Percentiles rank a stretch among this genome's conserved stretches.
phyloP scores from a whole-genome alignment of 64 coral and sea anemone genomes.

The Stichodactyla mertensii region DNA sequence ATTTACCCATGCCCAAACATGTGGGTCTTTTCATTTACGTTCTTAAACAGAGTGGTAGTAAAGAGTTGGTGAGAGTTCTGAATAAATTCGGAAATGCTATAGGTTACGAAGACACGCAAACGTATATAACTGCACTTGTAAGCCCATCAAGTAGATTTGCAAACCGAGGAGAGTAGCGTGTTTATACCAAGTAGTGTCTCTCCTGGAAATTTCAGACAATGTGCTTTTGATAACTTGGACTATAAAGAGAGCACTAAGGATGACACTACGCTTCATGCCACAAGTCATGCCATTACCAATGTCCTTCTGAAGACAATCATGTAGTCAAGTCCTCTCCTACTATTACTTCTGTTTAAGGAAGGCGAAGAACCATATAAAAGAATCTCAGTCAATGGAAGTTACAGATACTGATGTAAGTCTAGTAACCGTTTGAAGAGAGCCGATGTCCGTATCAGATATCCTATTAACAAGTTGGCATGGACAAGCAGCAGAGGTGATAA shows the following conservation, averaged over 20 bases:
- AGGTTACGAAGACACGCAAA: too few relatives aligned
- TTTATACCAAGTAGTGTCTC: conserved; percentile 19
- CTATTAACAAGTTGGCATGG: conserved; percentile 24
- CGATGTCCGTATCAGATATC: neutral
- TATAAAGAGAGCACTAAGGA: conserved; percentile 20
- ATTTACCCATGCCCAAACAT: conserved; percentile 25
- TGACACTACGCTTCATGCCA: conserved; percentile 23
- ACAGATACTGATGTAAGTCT: neutral
- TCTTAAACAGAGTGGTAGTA: too few relatives aligned
- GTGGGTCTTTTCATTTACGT: conserved; percentile 25
- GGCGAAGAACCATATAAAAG: neutral
- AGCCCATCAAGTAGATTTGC: conserved; percentile 25
- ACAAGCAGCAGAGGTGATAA: neutral
- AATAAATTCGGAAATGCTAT: too few relatives aligned
- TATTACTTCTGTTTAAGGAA: neutral
- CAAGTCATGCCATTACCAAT: conserved; percentile 21
- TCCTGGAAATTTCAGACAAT: conserved; percentile 25
- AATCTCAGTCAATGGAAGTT: too few relatives aligned
- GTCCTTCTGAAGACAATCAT: conserved; percentile 2
- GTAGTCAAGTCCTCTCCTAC: neutral
- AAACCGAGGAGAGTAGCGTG: conserved; percentile 26
- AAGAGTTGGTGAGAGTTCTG: too few relatives aligned
- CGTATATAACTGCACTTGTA: neutral
- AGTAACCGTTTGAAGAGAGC: neutral
- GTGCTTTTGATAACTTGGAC: conserved; percentile 21